Percentiles rank a stretch among this genome's conserved stretches.
These are phyloP conservation scores for Xanthorhoe spadicearia DNA, from an alignment of 2,888 invertebrate genomes.

Conservation along the genomic window DNA sequence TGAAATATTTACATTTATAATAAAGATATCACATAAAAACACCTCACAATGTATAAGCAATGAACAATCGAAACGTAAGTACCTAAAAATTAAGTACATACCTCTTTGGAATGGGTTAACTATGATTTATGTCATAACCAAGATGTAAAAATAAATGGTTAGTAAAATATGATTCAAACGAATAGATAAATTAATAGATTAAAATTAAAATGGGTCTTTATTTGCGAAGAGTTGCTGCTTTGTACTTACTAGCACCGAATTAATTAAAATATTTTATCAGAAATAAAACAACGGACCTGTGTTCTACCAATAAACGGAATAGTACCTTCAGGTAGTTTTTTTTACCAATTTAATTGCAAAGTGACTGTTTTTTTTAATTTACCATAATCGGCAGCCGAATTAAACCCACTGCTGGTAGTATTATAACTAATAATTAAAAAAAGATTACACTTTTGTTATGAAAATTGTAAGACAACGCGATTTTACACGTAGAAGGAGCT, in stretches of 20 bases:
- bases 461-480: too few species aligned
- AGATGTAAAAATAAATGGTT: slow-evolving; percentile 26
- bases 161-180: slow-evolving; percentile 25
- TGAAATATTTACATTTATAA: slow-evolving; percentile 78
- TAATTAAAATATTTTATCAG: too few species aligned
- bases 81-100: slow-evolving; percentile 40
- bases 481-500: too few species aligned
- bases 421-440: too few species aligned
- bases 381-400: too few species aligned
- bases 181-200: slow-evolving; percentile 23
- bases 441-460: too few species aligned
- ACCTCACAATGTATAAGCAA: slow-evolving; percentile 72
- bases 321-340: too few species aligned
- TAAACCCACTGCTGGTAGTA: too few species aligned
- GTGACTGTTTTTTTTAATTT: too few species aligned
- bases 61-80: slow-evolving; percentile 47
- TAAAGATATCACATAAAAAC: slow-evolving; percentile 81
- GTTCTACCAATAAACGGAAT: too few species aligned
- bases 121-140: slow-evolving; percentile 30
- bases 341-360: too few species aligned
- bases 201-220: slow-evolving; percentile 45
- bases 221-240: slow-evolving; percentile 34
- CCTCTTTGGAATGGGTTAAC: slow-evolving; percentile 47
- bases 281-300: too few species aligned
- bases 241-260: slow-evolving; percentile 30